Percentiles rank a stretch among this genome's conserved stretches.
Evolutionary conservation across 2,113 vertebrate species (phyloP).

Genomic region (Forbesichthys papilliferus): DNA sequence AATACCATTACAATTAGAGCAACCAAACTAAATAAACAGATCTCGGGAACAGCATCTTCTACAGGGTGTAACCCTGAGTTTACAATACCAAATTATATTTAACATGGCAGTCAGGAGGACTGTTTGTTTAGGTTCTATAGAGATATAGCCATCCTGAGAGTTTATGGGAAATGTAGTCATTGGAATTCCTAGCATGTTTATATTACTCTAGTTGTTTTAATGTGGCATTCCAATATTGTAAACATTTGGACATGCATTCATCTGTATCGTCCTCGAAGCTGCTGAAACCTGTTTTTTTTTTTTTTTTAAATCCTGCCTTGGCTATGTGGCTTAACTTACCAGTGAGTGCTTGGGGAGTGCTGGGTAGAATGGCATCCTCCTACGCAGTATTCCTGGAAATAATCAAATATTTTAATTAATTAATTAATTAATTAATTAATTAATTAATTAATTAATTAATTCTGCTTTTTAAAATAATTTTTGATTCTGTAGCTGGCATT

Average conservation of each 20-base stretch:
- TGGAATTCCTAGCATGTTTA: not conserved
- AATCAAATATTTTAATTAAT: not conserved
- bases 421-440: no score
- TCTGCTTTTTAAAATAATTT: not conserved
- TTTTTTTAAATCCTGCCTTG: slow-evolving; percentile 42
- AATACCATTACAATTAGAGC: no score
- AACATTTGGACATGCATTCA: not conserved
- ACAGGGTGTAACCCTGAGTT: no score
- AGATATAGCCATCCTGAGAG: not conserved
- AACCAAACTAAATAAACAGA: no score
- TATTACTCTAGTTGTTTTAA: not conserved
- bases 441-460: not conserved
- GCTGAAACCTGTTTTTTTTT: slow-evolving; percentile 61
- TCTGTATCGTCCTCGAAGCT: slow-evolving; percentile 53
- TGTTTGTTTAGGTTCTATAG: not conserved
- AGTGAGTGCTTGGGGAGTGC: slow-evolving; percentile 7
- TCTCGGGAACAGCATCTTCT: no score
- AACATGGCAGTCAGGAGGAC: not conserved
- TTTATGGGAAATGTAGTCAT: slow-evolving; percentile 15
- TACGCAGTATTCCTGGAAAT: not conserved
- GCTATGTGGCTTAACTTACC: slow-evolving; percentile 57
- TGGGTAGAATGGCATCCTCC: not conserved
- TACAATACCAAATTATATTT: no score
- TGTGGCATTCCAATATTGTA: slow-evolving; percentile 9
- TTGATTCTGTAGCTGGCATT: not conserved